These are phyloP conservation scores for Darevskia mixta DNA, from an alignment of 2,797 vertebrate species.

Conservation along the genomic window DNA sequence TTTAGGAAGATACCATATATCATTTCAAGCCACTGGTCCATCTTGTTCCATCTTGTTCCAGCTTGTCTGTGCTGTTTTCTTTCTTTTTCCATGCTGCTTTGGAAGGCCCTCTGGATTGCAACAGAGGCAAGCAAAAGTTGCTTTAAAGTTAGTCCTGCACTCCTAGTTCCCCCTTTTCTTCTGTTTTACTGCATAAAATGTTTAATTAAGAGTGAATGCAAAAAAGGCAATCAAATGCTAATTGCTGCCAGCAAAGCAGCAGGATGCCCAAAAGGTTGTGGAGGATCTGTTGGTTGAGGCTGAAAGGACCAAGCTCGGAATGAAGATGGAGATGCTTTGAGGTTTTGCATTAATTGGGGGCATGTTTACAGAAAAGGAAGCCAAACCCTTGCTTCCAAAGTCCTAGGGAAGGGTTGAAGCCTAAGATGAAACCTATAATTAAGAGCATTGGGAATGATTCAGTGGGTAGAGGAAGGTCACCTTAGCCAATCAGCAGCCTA, in stretches of 20 bases:
- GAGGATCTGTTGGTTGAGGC: not conserved
- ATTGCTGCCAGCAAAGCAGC: not conserved
- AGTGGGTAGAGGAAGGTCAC: not conserved
- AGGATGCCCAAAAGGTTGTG: not conserved
- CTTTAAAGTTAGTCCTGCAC: not conserved
- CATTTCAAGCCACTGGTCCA: no score
- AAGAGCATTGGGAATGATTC: not conserved
- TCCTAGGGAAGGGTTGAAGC: not conserved
- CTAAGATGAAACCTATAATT: not conserved
- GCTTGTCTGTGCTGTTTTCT: no score
- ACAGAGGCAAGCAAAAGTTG: not conserved
- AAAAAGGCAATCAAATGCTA: not conserved
- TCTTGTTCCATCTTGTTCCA: no score
- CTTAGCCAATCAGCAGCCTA: not conserved
- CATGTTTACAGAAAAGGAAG: not conserved
- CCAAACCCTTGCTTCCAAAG: not conserved
- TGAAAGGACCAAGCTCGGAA: slow-evolving; percentile 2
- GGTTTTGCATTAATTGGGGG: not conserved
- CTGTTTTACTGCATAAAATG: not conserved
- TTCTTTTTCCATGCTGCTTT: not conserved
- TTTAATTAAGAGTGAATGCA: not conserved
- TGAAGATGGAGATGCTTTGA: not conserved
- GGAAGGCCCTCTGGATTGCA: not conserved
- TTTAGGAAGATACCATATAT: no score
- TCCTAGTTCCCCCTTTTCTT: not conserved